Evolutionary conservation across 2,888 invertebrate genomes (phyloP).

Genomic region (Zaprionus bogoriensis): DNA sequence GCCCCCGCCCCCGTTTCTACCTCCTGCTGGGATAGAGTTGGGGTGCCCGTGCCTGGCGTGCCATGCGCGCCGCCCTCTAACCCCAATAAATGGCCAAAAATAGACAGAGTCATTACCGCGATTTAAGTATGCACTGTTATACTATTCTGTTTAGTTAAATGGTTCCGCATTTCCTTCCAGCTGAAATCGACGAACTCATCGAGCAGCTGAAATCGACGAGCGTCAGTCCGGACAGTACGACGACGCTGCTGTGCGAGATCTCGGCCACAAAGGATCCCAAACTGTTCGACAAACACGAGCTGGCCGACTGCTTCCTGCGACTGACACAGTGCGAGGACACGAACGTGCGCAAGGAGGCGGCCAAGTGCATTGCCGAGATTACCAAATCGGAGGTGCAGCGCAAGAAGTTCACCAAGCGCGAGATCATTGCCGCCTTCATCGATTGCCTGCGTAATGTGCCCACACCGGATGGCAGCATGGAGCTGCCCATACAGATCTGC

Average conservation of each 20-base stretch:
- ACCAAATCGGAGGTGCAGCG: constrained; percentile 91
- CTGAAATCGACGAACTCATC: constrained; percentile 82
- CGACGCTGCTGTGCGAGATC: constrained; percentile 78
- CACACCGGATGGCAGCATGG: constrained; percentile 79
- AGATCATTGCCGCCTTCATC: constrained; percentile 85
- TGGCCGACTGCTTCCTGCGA: constrained; percentile 79
- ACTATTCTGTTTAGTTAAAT: constrained; percentile 17
- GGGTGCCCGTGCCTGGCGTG: constrained; percentile 42
- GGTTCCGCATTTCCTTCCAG: constrained; percentile 46
- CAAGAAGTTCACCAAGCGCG: constrained; percentile 86
- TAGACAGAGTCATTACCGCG: constrained; percentile 15
- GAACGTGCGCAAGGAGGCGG: constrained; percentile 85
- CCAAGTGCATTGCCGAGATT: constrained; percentile 91
- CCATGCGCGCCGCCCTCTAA: constrained; percentile 20
- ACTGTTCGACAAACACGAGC: constrained; percentile 80
- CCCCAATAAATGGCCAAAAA: constrained; percentile 30
- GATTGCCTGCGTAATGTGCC: constrained; percentile 83
- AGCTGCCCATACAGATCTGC: constrained; percentile 88
- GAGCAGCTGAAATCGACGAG: constrained; percentile 80
- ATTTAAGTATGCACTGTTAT: constrained; percentile 1
- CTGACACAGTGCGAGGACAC: constrained; percentile 80
- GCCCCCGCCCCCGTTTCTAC: background rate
- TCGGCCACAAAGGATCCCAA: constrained; percentile 82
- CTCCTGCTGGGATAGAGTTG: no score
- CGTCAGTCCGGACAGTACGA: constrained; percentile 67